phyloP scores from a whole-genome alignment of 2,797 vertebrate species.

The Phalloptychus januarius region DNA sequence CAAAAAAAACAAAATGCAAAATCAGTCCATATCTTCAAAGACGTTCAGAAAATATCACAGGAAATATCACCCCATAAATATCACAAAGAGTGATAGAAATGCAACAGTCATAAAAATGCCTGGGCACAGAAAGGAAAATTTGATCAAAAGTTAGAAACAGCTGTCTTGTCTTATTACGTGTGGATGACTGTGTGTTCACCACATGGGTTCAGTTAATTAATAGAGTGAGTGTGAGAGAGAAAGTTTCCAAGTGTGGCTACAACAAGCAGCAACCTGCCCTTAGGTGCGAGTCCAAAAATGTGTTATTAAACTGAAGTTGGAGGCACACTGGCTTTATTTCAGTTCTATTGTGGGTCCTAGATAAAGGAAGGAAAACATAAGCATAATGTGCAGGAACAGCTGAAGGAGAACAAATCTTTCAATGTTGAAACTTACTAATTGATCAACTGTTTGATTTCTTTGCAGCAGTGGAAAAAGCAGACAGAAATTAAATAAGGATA shows the following conservation, averaged over 20 bases:
- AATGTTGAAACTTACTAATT: not conserved
- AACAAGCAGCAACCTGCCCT: conserved; percentile 37
- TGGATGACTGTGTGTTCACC: conserved; percentile 40
- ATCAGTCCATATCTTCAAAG: not conserved
- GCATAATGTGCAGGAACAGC: not conserved
- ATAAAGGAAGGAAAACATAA: not conserved
- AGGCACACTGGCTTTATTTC: not conserved
- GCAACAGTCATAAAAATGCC: conserved; percentile 47
- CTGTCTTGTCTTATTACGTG: conserved; percentile 30
- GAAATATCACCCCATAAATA: conserved; percentile 44
- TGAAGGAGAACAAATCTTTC: conserved; percentile 8
- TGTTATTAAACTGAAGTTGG: not conserved
- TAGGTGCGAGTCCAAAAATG: not conserved
- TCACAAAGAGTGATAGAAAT: conserved; percentile 18
- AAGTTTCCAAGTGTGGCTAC: conserved; percentile 30
- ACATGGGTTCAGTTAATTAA: conserved; percentile 49
- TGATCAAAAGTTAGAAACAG: conserved; percentile 57
- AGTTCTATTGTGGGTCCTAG: not conserved
- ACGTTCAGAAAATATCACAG: not conserved
- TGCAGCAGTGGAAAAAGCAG: not conserved
- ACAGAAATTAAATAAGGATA: conserved; percentile 18
- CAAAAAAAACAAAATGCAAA: not conserved
- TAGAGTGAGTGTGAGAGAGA: conserved; percentile 40
- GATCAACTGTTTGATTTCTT: not conserved
- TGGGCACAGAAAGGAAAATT: conserved; percentile 13